These are phyloP conservation scores for Pinna nobilis DNA, from an alignment of 1,140 invertebrate genomes.

Conservation along the genomic window DNA sequence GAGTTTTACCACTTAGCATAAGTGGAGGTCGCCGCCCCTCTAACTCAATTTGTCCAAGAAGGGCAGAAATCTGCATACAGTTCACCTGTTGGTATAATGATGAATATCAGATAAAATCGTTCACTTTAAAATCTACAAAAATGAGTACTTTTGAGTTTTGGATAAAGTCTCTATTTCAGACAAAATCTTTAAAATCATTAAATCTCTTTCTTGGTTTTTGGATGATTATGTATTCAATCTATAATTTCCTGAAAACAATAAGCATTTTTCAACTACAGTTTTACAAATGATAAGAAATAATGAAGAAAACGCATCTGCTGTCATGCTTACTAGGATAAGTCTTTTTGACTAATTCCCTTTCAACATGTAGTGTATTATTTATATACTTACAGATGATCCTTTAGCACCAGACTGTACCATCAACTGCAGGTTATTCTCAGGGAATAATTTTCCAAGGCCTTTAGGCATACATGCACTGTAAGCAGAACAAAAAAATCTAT, in stretches of 20 bases:
- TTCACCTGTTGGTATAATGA: conserved; percentile 81
- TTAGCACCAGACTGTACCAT: conserved; percentile 99
- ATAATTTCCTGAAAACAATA: not conserved
- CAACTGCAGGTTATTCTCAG: conserved; percentile 95
- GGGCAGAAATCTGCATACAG: conserved; percentile 97
- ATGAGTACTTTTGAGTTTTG: too few relatives aligned
- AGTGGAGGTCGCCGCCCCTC: conserved; percentile 97
- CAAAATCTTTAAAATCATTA: too few relatives aligned
- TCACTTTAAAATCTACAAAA: too few relatives aligned
- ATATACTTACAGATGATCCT: conserved; percentile 84
- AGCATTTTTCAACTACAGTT: not conserved
- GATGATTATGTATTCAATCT: not conserved
- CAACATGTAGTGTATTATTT: too few relatives aligned
- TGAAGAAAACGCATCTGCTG: too few relatives aligned
- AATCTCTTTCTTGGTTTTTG: too few relatives aligned
- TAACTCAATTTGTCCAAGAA: conserved; percentile 98
- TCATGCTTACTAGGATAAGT: too few relatives aligned
- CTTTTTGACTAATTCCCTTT: too few relatives aligned
- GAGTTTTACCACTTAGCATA: conserved; percentile 93
- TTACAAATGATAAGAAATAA: too few relatives aligned
- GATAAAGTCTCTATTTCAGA: too few relatives aligned
- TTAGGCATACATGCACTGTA: conserved; percentile 83
- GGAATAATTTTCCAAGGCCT: conserved; percentile 90
- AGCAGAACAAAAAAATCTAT: conserved; percentile 29
- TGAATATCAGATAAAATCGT: not conserved